A percentile compares a stretch with the other conserved stretches of the same genome.
These are phyloP conservation scores for Nomada flava DNA, from an alignment of 2,888 invertebrate species.

Conservation along the genomic window DNA sequence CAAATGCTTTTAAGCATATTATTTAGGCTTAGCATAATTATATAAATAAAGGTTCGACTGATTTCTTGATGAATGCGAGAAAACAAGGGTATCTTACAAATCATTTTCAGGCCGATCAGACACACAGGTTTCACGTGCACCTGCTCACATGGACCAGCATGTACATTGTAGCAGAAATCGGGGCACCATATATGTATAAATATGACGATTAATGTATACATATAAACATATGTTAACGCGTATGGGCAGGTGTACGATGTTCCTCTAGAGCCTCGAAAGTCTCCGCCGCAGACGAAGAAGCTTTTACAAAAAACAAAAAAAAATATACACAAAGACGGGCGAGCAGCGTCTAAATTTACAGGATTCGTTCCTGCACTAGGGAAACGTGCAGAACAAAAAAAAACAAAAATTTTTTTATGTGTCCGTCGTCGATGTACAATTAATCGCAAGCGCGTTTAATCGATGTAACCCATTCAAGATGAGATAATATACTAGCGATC, in stretches of 20 bases:
- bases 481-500: constrained; percentile 6
- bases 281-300: constrained; percentile 26
- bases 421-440: constrained; percentile 43
- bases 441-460: constrained; percentile 48
- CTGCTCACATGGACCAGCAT: constrained; percentile 47
- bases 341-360: constrained; percentile 21
- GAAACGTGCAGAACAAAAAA: constrained; percentile 18
- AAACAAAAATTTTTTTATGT: constrained; percentile 19
- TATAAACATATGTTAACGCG: constrained; percentile 38
- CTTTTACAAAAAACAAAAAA: not conserved
- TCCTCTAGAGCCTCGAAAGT: not conserved
- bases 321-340: constrained; percentile 2
- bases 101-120: not conserved
- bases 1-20: not conserved
- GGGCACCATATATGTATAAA: constrained; percentile 35
- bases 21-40: constrained; percentile 6
- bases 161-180: constrained; percentile 40
- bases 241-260: constrained; percentile 44
- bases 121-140: constrained; percentile 25
- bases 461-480: constrained; percentile 32
- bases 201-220: constrained; percentile 51
- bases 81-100: not conserved
- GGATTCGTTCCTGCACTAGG: constrained; percentile 60
- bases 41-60: not conserved
- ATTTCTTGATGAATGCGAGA: constrained; percentile 9